A percentile compares a stretch with the other conserved stretches of the same genome.
Conservation (phyloP, 1,140 invertebrate genomes). For the Papilio dardanus region DNA sequence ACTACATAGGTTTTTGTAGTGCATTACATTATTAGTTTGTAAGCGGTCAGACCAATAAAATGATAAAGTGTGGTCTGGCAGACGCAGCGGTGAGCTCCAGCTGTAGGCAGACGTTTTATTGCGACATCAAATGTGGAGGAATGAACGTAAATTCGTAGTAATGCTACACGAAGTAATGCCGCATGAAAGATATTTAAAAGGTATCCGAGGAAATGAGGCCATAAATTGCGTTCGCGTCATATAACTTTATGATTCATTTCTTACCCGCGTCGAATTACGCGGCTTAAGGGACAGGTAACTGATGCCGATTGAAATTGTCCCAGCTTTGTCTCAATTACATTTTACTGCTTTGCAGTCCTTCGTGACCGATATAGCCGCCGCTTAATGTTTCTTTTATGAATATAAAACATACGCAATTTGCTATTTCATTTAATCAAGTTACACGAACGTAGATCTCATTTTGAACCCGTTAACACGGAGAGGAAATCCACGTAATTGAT, state of each 20-base stretch:
- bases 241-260: conserved; percentile 27
- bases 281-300: conserved; percentile 1
- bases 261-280: conserved; percentile 20
- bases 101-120: background rate
- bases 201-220: conserved; percentile 17
- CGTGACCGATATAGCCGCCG: background rate
- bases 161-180: background rate
- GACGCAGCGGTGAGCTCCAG: background rate
- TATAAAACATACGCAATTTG: background rate
- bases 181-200: conserved; percentile 14
- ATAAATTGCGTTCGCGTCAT: conserved; percentile 19
- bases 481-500: no score
- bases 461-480: no score
- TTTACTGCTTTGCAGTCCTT: background rate
- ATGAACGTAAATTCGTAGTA: background rate
- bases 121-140: background rate
- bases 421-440: no score
- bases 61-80: background rate
- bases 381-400: background rate
- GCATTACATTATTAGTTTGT: background rate
- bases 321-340: background rate
- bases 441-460: no score
- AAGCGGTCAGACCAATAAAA: background rate
- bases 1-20: background rate
- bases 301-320: background rate